Evolutionary conservation across 2,113 vertebrate species (phyloP).

Genomic region (Rhynchomys soricoides): DNA sequence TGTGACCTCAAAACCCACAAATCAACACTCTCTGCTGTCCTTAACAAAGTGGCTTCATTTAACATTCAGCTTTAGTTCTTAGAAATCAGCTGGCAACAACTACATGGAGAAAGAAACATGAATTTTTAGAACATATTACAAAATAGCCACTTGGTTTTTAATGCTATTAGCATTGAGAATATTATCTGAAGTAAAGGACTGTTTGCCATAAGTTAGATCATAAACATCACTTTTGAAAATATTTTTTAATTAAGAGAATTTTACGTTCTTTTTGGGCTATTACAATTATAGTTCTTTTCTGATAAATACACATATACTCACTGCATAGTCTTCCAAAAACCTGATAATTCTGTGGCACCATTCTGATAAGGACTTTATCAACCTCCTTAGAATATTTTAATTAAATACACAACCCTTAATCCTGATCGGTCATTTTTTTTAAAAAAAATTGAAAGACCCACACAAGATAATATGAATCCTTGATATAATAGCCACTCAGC

Average conservation of each 20-base stretch:
- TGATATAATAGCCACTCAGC: background rate
- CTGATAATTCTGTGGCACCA: background rate
- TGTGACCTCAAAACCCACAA: conserved; percentile 63
- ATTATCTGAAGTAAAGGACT: conserved; percentile 21
- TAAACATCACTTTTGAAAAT: conserved; percentile 72
- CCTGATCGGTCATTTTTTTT: background rate
- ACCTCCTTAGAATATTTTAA: background rate
- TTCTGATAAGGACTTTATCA: background rate
- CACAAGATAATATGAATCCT: background rate
- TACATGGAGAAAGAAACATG: conserved; percentile 52
- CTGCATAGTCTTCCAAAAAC: background rate
- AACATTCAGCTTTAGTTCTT: conserved; percentile 59
- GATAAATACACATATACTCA: conserved; percentile 13
- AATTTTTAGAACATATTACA: conserved; percentile 49
- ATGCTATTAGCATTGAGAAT: conserved; percentile 57
- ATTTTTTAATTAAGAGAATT: conserved; percentile 72
- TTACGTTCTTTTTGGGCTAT: conserved; percentile 69
- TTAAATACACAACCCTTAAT: background rate
- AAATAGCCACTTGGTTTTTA: conserved; percentile 32
- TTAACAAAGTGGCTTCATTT: conserved; percentile 15
- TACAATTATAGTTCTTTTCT: conserved; percentile 54
- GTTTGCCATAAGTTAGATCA: conserved; percentile 35
- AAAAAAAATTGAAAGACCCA: background rate
- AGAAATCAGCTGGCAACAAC: conserved; percentile 55
- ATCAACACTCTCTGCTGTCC: background rate